Percentiles rank a stretch among this genome's conserved stretches.
These are phyloP conservation scores for Drosophila obscura DNA, from an alignment of 1,140 invertebrate species.

Conservation along the genomic window DNA sequence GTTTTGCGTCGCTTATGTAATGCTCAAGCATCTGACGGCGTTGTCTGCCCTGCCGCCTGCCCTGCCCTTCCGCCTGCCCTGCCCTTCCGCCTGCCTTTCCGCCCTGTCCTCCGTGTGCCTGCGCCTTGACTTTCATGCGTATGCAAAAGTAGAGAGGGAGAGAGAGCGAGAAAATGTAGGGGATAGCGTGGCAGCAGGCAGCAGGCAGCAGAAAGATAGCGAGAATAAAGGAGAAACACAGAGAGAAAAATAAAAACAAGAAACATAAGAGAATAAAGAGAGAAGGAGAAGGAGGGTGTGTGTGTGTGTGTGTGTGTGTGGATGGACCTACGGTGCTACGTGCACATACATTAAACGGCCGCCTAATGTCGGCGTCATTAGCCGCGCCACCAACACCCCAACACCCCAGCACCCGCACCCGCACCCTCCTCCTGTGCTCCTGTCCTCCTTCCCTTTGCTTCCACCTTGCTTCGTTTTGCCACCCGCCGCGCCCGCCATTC, in stretches of 20 bases:
- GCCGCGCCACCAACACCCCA: constrained; percentile 46
- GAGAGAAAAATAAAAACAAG: constrained; percentile 2
- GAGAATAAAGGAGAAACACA: neutral
- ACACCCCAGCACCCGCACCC: constrained; percentile 1
- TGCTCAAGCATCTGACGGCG: constrained; percentile 56
- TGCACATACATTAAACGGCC: constrained; percentile 59
- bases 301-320: constrained; percentile 21
- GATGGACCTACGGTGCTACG: constrained; percentile 43
- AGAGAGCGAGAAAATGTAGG: neutral
- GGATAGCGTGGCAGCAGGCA: neutral
- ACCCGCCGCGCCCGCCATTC: too few species aligned
- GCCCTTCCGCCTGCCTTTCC: too few species aligned
- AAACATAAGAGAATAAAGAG: neutral
- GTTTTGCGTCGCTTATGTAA: constrained; percentile 80
- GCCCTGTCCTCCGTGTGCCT: too few species aligned
- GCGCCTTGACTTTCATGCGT: constrained; percentile 69
- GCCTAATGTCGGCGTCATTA: constrained; percentile 63
- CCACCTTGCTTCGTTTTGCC: too few species aligned
- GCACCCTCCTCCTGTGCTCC: too few species aligned
- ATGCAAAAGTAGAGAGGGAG: constrained; percentile 3
- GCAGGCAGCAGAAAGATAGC: neutral
- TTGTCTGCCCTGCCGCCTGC: constrained; percentile 39
- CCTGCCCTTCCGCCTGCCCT: too few species aligned
- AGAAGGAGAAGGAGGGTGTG: neutral
- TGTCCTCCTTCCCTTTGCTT: too few species aligned